Evolutionary conservation across 2,888 invertebrate species (phyloP).

Genomic region (Pristionchus japonicus): DNA sequence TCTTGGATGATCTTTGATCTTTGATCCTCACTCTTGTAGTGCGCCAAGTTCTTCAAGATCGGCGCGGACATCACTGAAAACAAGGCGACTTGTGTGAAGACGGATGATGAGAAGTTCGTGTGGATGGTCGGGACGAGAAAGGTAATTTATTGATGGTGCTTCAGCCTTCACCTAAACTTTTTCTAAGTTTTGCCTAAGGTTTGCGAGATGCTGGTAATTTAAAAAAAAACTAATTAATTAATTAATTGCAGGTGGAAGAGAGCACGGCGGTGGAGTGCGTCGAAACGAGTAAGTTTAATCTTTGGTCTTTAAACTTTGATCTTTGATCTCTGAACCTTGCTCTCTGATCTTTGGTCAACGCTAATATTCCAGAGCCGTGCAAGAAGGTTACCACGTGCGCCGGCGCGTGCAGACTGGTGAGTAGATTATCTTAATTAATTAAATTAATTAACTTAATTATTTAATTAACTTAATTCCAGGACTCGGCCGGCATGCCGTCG

Average conservation of each 20-base stretch:
- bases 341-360: background rate
- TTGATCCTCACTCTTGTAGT: slow-evolving; percentile 1
- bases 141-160: background rate
- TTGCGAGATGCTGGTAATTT: too few species aligned
- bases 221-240: too few species aligned
- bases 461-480: background rate
- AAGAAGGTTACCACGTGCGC: background rate
- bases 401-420: background rate
- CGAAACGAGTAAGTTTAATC: background rate
- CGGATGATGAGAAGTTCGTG: background rate
- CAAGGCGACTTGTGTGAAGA: background rate
- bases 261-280: background rate
- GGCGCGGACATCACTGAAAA: background rate
- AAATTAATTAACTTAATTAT: too few species aligned
- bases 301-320: too few species aligned
- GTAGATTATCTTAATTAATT: background rate
- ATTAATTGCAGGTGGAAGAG: background rate
- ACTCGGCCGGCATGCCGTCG: background rate
- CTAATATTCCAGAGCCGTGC: background rate
- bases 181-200: too few species aligned
- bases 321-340: too few species aligned
- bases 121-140: background rate
- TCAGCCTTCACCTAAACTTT: too few species aligned
- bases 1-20: background rate
- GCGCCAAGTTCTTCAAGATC: background rate